phyloP scores from a whole-genome alignment of 2,888 invertebrate species.

The Escarpia spicata region DNA sequence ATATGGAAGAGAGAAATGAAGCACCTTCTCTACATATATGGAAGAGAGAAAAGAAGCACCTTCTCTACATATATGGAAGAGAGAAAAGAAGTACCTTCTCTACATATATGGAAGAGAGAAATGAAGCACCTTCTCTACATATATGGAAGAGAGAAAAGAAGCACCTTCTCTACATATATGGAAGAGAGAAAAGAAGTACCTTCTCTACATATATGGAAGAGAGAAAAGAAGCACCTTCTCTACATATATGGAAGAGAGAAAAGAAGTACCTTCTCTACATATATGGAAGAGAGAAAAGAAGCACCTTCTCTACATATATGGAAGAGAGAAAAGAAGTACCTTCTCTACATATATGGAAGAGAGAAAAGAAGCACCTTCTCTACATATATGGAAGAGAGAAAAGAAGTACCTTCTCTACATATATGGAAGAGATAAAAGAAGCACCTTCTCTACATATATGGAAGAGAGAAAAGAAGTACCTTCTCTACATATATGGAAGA shows the following conservation, averaged over 20 bases:
- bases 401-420: not conserved
- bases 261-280: not conserved
- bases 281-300: not conserved
- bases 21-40: constrained; percentile 70
- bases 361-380: not conserved
- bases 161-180: not conserved
- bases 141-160: not conserved
- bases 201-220: not conserved
- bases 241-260: not conserved
- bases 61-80: not conserved
- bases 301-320: not conserved
- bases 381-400: not conserved
- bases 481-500: not conserved
- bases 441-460: not conserved
- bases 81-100: not conserved
- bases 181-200: not conserved
- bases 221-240: not conserved
- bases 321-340: constrained; percentile 26
- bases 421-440: not conserved
- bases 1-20: not conserved
- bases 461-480: not conserved
- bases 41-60: not conserved
- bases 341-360: constrained; percentile 70
- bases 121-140: not conserved
- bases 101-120: not conserved